Conservation (phyloP, 2,888 invertebrate genomes). For the Drosophila vallismaia region DNA sequence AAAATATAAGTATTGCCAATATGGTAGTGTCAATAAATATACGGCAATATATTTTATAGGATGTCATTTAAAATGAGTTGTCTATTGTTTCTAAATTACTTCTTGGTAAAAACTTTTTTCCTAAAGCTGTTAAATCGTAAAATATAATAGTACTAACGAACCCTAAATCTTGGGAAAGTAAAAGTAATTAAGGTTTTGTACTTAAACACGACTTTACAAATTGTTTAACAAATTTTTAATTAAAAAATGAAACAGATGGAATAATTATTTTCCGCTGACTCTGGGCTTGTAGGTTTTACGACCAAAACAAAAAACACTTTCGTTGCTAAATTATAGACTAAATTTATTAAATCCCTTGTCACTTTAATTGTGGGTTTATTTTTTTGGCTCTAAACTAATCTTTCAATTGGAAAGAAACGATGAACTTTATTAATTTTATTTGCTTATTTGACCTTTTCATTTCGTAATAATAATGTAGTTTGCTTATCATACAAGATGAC, state of each 20-base stretch:
- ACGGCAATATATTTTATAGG: background rate
- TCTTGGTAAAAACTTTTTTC: background rate
- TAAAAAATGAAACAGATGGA: background rate
- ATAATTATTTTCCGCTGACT: background rate
- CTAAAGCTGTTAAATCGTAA: background rate
- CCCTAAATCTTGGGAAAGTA: background rate
- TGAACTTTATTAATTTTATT: too few species aligned
- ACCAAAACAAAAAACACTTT: background rate
- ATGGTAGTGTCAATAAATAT: background rate
- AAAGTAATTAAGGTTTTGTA: background rate
- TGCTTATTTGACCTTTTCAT: too few species aligned
- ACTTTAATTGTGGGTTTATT: too few species aligned
- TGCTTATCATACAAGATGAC: background rate
- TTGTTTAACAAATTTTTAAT: background rate
- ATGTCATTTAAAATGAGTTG: background rate
- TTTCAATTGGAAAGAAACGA: too few species aligned
- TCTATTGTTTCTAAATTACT: background rate
- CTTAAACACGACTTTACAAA: background rate
- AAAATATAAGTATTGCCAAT: background rate
- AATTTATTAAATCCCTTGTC: too few species aligned
- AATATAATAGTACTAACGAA: background rate
- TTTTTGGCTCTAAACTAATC: too few species aligned
- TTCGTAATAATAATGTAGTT: background rate
- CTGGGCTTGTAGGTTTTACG: background rate
- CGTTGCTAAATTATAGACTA: too few species aligned